Conservation (phyloP, 92 coral and sea anemone species). For the Bergia puertoricense region DNA sequence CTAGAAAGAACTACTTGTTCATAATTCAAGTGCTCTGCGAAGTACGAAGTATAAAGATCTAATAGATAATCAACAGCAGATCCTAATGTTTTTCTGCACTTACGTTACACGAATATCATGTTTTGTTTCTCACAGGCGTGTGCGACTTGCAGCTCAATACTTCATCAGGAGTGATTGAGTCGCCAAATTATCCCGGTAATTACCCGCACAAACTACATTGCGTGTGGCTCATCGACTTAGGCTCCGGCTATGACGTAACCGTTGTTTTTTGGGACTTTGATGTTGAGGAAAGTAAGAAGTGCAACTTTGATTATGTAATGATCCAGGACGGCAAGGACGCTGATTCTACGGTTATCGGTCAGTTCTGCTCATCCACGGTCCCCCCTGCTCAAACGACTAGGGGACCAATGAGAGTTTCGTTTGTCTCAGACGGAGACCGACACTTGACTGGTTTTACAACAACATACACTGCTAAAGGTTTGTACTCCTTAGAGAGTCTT, state of each 20-base stretch:
- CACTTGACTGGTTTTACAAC: conserved; percentile 25
- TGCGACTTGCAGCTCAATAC: conserved; percentile 14
- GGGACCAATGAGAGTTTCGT: conserved; percentile 36
- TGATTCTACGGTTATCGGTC: conserved; percentile 21
- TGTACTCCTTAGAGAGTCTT: not conserved
- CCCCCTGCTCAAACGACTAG: conserved; percentile 25
- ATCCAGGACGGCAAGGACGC: conserved; percentile 27
- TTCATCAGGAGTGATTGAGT: not conserved
- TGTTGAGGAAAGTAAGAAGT: conserved; percentile 25
- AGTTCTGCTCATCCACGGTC: conserved; percentile 38
- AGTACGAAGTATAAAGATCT: too few species aligned
- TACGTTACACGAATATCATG: not conserved
- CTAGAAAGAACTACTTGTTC: too few species aligned
- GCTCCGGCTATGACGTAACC: conserved; percentile 32
- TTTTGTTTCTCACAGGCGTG: conserved; percentile 20
- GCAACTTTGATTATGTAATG: conserved; percentile 34
- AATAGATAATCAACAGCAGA: too few species aligned
- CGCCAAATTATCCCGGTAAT: conserved; percentile 23
- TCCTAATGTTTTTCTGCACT: not conserved
- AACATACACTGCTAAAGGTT: conserved; percentile 13
- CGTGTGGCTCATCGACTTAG: conserved; percentile 33
- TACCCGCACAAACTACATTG: conserved; percentile 5
- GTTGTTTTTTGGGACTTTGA: conserved; percentile 27
- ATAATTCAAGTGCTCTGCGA: too few species aligned
- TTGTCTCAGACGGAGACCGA: conserved; percentile 13